A percentile compares a stretch with the other conserved stretches of the same genome.
Conservation (phyloP, 2,888 invertebrate species). For the Diachrysia chrysitis region DNA sequence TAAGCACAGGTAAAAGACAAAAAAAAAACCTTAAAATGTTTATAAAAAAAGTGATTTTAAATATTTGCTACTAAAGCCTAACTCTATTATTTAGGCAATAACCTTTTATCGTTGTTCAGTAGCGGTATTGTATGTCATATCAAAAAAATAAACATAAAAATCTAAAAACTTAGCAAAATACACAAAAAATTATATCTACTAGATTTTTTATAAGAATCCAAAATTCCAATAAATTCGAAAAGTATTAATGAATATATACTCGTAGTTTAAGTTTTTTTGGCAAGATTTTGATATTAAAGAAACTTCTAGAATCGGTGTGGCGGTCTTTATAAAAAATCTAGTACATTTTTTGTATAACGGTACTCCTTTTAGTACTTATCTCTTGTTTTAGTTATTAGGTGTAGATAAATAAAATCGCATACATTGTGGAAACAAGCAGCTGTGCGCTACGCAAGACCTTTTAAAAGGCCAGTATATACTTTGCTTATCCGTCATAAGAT, state of each 20-base stretch:
- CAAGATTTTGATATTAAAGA: conserved; percentile 53
- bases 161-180: conserved; percentile 79
- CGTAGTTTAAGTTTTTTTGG: conserved; percentile 45
- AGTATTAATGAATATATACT: conserved; percentile 46
- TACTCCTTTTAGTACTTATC: conserved; percentile 67
- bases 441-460: conserved; percentile 41
- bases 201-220: conserved; percentile 69
- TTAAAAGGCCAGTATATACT: conserved; percentile 56
- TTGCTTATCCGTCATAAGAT: conserved; percentile 42
- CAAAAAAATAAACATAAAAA: conserved; percentile 80
- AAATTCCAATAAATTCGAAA: conserved; percentile 49
- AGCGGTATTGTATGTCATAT: conserved; percentile 73
- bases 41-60: conserved; percentile 62
- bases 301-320: conserved; percentile 16
- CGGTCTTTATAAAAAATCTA: conserved; percentile 60
- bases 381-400: conserved; percentile 62
- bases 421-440: conserved; percentile 41
- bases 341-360: conserved; percentile 57
- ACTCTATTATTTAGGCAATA: conserved; percentile 52
- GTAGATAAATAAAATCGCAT: conserved; percentile 53
- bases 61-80: conserved; percentile 66
- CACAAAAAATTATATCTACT: conserved; percentile 73
- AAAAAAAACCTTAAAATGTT: conserved; percentile 67
- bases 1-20: conserved; percentile 80
- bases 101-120: conserved; percentile 66